Conservation (phyloP, 2,113 vertebrate species). For the Glaucidium brasilianum region DNA sequence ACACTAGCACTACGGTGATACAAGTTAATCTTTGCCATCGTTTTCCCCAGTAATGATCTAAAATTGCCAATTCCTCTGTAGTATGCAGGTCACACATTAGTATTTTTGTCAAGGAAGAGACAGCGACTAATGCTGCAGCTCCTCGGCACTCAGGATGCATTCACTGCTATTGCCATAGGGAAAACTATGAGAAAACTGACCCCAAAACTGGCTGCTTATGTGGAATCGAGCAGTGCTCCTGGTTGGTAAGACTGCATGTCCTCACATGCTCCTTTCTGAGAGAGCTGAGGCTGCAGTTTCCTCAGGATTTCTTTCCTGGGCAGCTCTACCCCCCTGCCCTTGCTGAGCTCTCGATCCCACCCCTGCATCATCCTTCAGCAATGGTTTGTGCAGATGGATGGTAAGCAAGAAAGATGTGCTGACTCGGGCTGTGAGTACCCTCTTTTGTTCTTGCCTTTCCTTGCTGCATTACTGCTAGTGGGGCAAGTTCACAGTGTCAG, state of each 20-base stretch:
- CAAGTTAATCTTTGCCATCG: background rate
- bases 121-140: background rate
- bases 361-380: background rate
- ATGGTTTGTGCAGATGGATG: background rate
- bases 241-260: background rate
- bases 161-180: background rate
- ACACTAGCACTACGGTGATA: background rate
- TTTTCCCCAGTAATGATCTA: background rate
- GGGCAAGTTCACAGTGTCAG: background rate
- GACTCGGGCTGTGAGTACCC: background rate
- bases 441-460: background rate
- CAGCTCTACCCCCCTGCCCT: background rate
- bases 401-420: background rate
- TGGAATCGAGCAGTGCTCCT: accelerated
- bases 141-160: background rate
- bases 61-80: background rate
- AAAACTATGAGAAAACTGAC: background rate
- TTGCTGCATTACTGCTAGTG: background rate
- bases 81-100: background rate
- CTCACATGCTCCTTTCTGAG: background rate
- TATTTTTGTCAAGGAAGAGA: background rate
- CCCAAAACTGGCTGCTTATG: background rate
- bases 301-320: background rate
- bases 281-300: background rate
- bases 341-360: background rate